Evolutionary conservation across 2,113 vertebrate genomes (phyloP).

Genomic region (Hypomesus transpacificus): DNA sequence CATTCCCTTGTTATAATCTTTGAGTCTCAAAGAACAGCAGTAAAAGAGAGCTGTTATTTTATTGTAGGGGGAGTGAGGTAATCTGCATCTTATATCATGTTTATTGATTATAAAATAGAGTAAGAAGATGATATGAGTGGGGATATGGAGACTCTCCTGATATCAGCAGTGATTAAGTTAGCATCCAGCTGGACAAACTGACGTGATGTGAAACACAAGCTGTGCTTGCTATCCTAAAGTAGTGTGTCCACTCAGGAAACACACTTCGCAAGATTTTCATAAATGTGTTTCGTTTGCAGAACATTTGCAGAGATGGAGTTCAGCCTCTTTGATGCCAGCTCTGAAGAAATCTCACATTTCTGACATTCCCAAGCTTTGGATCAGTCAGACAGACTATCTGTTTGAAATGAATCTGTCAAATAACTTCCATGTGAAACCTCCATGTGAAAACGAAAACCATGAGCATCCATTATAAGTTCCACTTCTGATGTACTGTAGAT

Average conservation of each 20-base stretch:
- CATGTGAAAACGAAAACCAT: conserved; percentile 54
- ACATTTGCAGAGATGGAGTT: conserved; percentile 63
- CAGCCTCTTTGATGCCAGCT: conserved; percentile 56
- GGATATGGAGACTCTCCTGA: not conserved
- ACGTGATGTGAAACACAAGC: conserved; percentile 14
- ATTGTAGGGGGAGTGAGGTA: conserved; percentile 1
- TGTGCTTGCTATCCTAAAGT: conserved; percentile 27
- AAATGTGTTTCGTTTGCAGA: conserved; percentile 53
- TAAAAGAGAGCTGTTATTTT: not conserved
- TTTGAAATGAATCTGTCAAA: conserved; percentile 70
- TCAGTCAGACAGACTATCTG: conserved; percentile 61
- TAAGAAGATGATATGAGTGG: not conserved
- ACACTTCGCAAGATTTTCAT: conserved; percentile 32
- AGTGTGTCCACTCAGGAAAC: conserved; percentile 43
- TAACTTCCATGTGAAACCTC: no score
- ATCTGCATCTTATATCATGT: not conserved
- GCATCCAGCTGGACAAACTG: conserved; percentile 33
- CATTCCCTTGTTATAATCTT: not conserved
- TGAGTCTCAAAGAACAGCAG: conserved; percentile 6
- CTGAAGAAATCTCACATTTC: conserved; percentile 62
- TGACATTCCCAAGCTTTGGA: conserved; percentile 65
- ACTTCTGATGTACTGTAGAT: conserved; percentile 51
- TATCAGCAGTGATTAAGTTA: conserved; percentile 4
- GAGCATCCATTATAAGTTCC: conserved; percentile 58
- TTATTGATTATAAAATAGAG: not conserved